Evolutionary conservation across 2,888 invertebrate species (phyloP).

Genomic region (Nysson spinosus): DNA sequence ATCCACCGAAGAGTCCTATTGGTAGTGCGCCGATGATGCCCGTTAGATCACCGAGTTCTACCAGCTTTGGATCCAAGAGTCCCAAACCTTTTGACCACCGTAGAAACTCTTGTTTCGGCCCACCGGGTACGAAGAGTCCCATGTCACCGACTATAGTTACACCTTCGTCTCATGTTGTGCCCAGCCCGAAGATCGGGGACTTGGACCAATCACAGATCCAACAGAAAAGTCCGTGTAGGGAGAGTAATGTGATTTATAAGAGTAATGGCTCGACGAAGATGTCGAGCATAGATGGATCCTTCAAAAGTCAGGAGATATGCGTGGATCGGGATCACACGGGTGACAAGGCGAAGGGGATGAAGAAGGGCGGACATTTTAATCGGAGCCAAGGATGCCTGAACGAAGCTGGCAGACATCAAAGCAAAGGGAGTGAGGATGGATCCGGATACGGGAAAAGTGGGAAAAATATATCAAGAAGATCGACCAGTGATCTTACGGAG

Average conservation of each 20-base stretch:
- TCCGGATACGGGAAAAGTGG: constrained; percentile 32
- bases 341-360: constrained; percentile 31
- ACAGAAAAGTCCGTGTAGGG: constrained; percentile 7
- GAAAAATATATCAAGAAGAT: constrained; percentile 79
- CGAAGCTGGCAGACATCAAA: constrained; percentile 38
- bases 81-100: constrained; percentile 59
- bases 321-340: constrained; percentile 15
- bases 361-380: constrained; percentile 60
- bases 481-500: constrained; percentile 88
- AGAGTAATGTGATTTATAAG: constrained; percentile 16
- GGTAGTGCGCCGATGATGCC: constrained; percentile 41
- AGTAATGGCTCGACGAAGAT: constrained; percentile 18
- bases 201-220: constrained; percentile 21
- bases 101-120: constrained; percentile 64
- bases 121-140: constrained; percentile 58
- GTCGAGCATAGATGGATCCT: constrained; percentile 30
- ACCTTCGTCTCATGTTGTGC: constrained; percentile 5
- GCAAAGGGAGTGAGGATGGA: constrained; percentile 1
- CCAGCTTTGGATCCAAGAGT: constrained; percentile 56
- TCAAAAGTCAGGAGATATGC: constrained; percentile 21
- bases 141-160: constrained; percentile 66
- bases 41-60: constrained; percentile 55
- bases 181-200: constrained; percentile 19
- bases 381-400: constrained; percentile 70
- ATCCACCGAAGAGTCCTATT: constrained; percentile 65